Conservation (phyloP, 2,113 vertebrate species). For the Alethe castanea region DNA sequence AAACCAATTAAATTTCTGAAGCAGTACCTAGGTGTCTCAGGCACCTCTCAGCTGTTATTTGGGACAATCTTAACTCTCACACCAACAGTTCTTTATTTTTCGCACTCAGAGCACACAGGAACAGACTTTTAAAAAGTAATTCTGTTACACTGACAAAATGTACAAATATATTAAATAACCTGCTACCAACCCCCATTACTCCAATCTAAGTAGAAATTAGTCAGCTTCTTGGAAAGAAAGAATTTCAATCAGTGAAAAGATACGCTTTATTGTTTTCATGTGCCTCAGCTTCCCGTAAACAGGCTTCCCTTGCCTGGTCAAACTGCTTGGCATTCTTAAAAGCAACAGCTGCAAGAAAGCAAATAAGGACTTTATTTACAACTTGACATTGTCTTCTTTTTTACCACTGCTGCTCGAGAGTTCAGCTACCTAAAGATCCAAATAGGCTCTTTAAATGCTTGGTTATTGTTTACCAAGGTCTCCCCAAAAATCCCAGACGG, state of each 20-base stretch:
- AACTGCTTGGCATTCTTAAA: constrained; percentile 99
- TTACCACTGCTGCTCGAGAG: not conserved
- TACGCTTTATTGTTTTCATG: constrained; percentile 97
- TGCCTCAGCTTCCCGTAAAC: constrained; percentile 90
- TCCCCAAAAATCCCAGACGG: not conserved
- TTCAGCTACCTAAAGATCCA: not conserved
- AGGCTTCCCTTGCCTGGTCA: constrained; percentile 96
- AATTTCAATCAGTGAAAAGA: constrained; percentile 74
- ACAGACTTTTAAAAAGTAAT: not conserved
- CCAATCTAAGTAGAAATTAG: not conserved
- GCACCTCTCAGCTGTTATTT: not conserved
- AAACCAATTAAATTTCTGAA: not conserved
- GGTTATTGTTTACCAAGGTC: not conserved
- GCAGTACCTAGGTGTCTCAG: not conserved
- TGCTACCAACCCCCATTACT: not conserved
- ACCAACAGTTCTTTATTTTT: not conserved
- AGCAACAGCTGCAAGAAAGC: constrained; percentile 85
- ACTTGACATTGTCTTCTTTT: not conserved
- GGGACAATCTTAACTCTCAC: not conserved
- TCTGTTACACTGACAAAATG: not conserved
- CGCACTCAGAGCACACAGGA: not conserved
- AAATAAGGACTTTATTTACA: not conserved
- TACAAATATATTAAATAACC: not conserved
- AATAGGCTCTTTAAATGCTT: not conserved
- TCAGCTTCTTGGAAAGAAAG: not conserved